phyloP scores from a whole-genome alignment of 2,888 invertebrate species.

The Mactromeris polynyma region DNA sequence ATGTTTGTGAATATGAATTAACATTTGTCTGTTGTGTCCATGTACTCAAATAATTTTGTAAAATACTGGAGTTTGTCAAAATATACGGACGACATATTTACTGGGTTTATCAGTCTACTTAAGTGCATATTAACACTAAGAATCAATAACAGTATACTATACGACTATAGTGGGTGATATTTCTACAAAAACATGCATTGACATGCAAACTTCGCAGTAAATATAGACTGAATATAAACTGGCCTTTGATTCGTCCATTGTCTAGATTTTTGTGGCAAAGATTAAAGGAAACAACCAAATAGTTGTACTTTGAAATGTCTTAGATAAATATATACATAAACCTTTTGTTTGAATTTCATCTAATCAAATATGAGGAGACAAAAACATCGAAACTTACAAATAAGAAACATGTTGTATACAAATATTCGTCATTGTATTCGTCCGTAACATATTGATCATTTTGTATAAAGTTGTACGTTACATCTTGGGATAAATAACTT shows the following conservation, averaged over 20 bases:
- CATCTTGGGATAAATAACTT: no score
- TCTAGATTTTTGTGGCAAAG: conserved; percentile 28
- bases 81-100: neutral
- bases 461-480: no score
- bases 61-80: neutral
- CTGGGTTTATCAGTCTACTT: neutral
- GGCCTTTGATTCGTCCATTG: neutral
- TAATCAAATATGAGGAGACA: conserved; percentile 19
- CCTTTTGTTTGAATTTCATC: conserved; percentile 32
- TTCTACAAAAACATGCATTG: neutral
- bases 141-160: no score
- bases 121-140: neutral
- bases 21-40: neutral
- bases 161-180: no score
- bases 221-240: neutral
- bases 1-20: no score
- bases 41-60: neutral
- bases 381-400: neutral
- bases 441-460: neutral
- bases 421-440: neutral
- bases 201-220: conserved; percentile 24
- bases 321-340: conserved; percentile 21
- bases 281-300: neutral
- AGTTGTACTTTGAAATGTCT: neutral
- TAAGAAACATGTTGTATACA: neutral